Evolutionary conservation across 1,140 invertebrate genomes (phyloP).

Genomic region (Papilio polyxenes): DNA sequence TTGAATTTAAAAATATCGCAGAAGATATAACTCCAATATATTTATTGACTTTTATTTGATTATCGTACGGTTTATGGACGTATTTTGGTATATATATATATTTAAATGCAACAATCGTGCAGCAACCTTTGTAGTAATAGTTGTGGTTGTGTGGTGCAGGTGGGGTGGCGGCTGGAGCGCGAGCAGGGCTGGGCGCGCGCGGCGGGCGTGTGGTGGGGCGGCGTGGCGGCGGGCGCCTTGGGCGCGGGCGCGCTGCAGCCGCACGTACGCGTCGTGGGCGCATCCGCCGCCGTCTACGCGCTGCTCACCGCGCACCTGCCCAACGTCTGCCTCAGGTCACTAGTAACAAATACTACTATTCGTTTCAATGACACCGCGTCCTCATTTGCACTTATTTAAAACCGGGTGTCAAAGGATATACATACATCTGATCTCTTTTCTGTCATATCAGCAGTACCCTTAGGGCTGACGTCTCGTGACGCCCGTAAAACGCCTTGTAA

Average conservation of each 20-base stretch:
- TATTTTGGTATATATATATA: too few species aligned
- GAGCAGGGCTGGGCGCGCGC: constrained; percentile 91
- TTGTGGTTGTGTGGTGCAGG: constrained; percentile 44
- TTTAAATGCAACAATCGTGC: background rate
- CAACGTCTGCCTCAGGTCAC: constrained; percentile 87
- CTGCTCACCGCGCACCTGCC: constrained; percentile 94
- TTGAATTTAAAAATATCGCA: background rate
- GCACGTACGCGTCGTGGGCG: constrained; percentile 89
- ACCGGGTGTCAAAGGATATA: too few species aligned
- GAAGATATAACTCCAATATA: too few species aligned
- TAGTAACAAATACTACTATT: background rate
- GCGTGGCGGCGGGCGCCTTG: constrained; percentile 86
- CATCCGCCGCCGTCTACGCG: constrained; percentile 97
- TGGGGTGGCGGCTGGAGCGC: constrained; percentile 84
- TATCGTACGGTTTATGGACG: too few species aligned
- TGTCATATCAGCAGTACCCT: too few species aligned
- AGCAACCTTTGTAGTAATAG: background rate
- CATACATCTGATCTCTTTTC: too few species aligned
- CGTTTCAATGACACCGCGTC: too few species aligned
- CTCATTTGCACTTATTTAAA: too few species aligned
- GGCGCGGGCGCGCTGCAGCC: constrained; percentile 91
- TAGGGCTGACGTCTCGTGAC: too few species aligned
- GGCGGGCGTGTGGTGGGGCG: constrained; percentile 85
- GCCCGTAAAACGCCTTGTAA: too few species aligned
- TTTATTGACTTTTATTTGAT: background rate